phyloP scores from a whole-genome alignment of 2,888 invertebrate species.

The Diaphora mendica region DNA sequence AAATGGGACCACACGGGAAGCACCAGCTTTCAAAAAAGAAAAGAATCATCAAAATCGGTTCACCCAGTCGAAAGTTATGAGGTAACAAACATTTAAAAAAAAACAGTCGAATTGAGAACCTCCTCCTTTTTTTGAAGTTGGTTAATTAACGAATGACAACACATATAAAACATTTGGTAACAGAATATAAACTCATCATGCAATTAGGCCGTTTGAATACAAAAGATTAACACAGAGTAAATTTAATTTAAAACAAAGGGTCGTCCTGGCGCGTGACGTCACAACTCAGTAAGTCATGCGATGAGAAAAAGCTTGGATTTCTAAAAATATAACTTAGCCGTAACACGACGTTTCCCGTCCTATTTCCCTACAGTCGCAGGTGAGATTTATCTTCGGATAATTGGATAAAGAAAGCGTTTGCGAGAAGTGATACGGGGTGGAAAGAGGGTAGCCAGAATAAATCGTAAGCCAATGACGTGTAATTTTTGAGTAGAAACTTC shows the following conservation, averaged over 20 bases:
- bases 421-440: constrained; percentile 82
- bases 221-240: constrained; percentile 21
- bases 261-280: constrained; percentile 59
- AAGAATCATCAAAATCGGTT: too few species aligned
- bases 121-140: too few species aligned
- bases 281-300: constrained; percentile 67
- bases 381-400: constrained; percentile 86
- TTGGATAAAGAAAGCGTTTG: constrained; percentile 86
- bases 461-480: constrained; percentile 64
- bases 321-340: constrained; percentile 75
- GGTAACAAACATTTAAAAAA: too few species aligned
- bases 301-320: constrained; percentile 69
- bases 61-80: too few species aligned
- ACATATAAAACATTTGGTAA: constrained; percentile 10
- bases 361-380: constrained; percentile 84
- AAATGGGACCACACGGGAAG: too few species aligned
- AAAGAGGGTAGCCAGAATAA: constrained; percentile 64
- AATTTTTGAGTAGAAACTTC: constrained; percentile 58
- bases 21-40: too few species aligned
- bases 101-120: too few species aligned
- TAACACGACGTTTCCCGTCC: constrained; percentile 74
- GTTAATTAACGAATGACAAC: neutral
- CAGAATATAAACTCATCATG: constrained; percentile 22
- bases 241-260: constrained; percentile 60
- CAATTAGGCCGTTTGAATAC: constrained; percentile 15